These are phyloP conservation scores for Heliconius sara DNA, from an alignment of 2,888 invertebrate species.

Conservation along the genomic window DNA sequence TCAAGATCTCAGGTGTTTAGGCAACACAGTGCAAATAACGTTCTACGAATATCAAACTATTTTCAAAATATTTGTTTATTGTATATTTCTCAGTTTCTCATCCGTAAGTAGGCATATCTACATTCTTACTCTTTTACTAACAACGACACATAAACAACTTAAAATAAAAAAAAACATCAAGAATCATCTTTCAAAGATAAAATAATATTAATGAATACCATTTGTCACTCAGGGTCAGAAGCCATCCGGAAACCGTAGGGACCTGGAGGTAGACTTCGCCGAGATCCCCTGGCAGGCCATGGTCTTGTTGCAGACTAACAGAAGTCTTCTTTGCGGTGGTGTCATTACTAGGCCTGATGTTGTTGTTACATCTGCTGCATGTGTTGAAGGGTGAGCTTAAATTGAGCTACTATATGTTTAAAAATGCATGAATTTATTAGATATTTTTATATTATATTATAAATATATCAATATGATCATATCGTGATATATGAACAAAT, in stretches of 20 bases:
- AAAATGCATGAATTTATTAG: neutral
- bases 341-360: constrained; percentile 90
- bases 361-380: constrained; percentile 91
- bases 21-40: too few species aligned
- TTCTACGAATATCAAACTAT: too few species aligned
- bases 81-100: too few species aligned
- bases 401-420: neutral
- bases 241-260: constrained; percentile 81
- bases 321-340: constrained; percentile 90
- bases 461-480: too few species aligned
- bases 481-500: neutral
- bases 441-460: too few species aligned
- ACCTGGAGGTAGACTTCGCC: constrained; percentile 88
- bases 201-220: neutral
- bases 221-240: constrained; percentile 43
- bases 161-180: too few species aligned
- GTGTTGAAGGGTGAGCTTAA: constrained; percentile 88
- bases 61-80: too few species aligned
- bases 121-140: too few species aligned
- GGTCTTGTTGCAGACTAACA: constrained; percentile 88
- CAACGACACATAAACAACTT: too few species aligned
- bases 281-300: constrained; percentile 96
- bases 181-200: neutral
- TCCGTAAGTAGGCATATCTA: too few species aligned
- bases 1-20: too few species aligned